These are phyloP conservation scores for Pluvialis apricaria DNA, from an alignment of 2,113 vertebrate genomes.

Conservation along the genomic window DNA sequence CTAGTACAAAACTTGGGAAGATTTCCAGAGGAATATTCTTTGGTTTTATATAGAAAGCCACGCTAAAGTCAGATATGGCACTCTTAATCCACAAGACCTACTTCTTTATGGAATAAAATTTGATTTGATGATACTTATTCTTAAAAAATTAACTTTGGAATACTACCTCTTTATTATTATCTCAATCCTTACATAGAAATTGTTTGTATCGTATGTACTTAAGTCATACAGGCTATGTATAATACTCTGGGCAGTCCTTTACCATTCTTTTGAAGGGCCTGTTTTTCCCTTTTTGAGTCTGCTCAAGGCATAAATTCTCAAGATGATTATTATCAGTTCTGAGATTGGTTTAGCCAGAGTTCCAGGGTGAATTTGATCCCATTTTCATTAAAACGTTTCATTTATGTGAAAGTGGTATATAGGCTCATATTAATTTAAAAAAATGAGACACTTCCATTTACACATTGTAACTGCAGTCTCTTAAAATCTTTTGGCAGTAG, in stretches of 20 bases:
- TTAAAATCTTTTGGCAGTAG: not conserved
- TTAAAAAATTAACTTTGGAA: not conserved
- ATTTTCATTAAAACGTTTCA: not conserved
- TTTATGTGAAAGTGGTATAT: not conserved
- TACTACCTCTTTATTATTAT: not conserved
- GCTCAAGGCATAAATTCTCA: not conserved
- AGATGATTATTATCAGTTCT: not conserved
- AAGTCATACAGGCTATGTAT: not conserved
- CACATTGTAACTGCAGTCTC: not conserved
- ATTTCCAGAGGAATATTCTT: not conserved
- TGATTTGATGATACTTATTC: not conserved
- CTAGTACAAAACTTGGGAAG: not conserved
- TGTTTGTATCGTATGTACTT: not conserved
- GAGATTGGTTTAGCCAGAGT: not conserved
- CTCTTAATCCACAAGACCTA: not conserved
- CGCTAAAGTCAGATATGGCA: not conserved
- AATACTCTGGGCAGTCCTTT: not conserved
- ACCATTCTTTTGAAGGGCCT: not conserved
- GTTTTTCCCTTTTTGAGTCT: not conserved
- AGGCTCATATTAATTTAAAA: not conserved
- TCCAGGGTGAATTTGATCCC: not conserved
- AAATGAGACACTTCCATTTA: not conserved
- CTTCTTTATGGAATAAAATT: not conserved
- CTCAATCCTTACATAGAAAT: not conserved
- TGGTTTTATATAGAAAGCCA: not conserved